Base-by-base conservation (phyloP, 2,113 vertebrate species). In the Trinectes maculatus region DNA sequence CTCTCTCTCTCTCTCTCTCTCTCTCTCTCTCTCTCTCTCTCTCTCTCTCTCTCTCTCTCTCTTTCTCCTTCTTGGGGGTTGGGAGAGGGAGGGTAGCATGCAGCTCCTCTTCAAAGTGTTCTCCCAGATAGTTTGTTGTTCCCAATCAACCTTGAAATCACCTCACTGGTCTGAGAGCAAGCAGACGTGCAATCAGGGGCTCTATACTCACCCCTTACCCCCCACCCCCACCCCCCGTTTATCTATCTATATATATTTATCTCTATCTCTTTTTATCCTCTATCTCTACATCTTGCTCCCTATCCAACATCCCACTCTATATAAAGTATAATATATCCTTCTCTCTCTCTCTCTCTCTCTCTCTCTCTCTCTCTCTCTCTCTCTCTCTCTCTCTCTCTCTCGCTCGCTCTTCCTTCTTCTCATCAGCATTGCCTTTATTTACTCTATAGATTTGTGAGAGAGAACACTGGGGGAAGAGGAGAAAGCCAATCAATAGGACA, bases 71-170 rank as follows among this genome's bases (percentile, higher is more conserved):
- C n/a, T n/a, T n/a, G n/a, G n/a, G n/a, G n/a, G n/a, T n/a, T n/a
- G n/a, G n/a, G n/a, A n/a, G n/a, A n/a, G 25, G 66, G 78, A 75
- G 49, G 65, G 67, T 37, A 49, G 59, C 57, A 44, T 56, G 59
- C 22, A 59, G 79, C 67, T 85, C 49, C 24, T 75, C 74, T 69
- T 77, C 48, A 77, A 82, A 85, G 69, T 77, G 73, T 81, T 73
- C 76, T 54, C 77, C 66, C 65, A 68, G 61, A 77, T 83, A 85
- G 82, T 89, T 85, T 87, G 87, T 86, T 85, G 80, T 91, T 89
- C 60, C 69, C 86, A 87, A 86, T 91, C 90, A 90, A 91, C 90
- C 91, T 92, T 92, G 89, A 92, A 90, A 91, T 89, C 88, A 89
- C 85, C 88, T 82, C 86, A 10, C 76, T 58, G 63, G 36, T 80